Evolutionary conservation across 2,888 invertebrate genomes (phyloP), one percentile per base, ranked within the genome.

Genomic region (Synanthedon myopaeformis): DNA sequence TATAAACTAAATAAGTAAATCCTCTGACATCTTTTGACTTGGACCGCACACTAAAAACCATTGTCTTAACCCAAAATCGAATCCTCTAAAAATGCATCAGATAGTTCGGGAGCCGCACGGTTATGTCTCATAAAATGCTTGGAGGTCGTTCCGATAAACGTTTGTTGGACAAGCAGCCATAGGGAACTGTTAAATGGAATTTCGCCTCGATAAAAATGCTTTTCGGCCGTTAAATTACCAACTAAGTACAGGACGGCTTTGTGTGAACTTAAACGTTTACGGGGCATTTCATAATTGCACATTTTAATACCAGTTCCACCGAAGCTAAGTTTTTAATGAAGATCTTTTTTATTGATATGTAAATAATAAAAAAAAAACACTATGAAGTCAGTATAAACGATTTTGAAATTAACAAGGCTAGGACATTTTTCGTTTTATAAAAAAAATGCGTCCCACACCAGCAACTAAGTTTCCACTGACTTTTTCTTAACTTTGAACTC

Each of bases 71-170:
- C 84, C 72, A 76, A 76, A 79, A 76, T 72, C 71, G 76, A 67
- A 73, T 74, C 70, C 61, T 69, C 76, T 83, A 83, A 84, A 85
- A 85, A 85, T 85, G 78, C 77, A 78, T 78, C 78, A 74, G 78
- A 78, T 78, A 77, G 64, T 66, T 57, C 62, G 62, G 62, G 62
- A 68, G 57, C 56, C 45, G 8, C 35, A 13, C 49, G 49, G 49
- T 85, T 76, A 84, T 82, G 85, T 79, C 86, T 83, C 86, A 86
- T 86, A 87, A 87, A 87, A 72, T 82, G 78, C 69, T 74, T 72
- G 58, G 56, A 65, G 72, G 69, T 64, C 66, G 67, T 69, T 65
- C 66, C 72, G 74, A 74, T 78, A 75, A 76, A 72, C 71, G 66
- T 69, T 67, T 65, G 64, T 65, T 59, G 61, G 65, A 65, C 64